A percentile compares a stretch with the other conserved stretches of the same genome.
phyloP scores from a whole-genome alignment of 2,888 invertebrate species.

The Mythimna loreyi region DNA sequence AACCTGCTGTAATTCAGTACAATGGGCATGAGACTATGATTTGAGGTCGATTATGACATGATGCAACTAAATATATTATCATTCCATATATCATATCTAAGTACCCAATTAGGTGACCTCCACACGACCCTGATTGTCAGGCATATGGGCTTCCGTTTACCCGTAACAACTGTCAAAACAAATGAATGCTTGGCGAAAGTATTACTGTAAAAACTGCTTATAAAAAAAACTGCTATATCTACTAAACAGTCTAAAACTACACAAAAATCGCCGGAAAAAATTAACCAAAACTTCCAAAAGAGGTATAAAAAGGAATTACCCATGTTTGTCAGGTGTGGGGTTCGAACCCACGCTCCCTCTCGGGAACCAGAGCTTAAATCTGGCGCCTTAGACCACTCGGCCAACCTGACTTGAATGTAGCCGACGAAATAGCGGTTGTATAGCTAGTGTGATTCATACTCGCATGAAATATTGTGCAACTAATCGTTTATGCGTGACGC shows the following conservation, averaged over 20 bases:
- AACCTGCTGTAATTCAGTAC: too few species aligned
- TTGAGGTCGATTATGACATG: too few species aligned
- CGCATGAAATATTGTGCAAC: slow-evolving; percentile 3
- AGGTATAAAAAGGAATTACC: rapidly evolving
- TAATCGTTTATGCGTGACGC: slow-evolving; percentile 17
- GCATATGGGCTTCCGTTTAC: too few species aligned
- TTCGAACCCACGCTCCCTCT: slow-evolving; percentile 96
- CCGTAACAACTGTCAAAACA: background rate
- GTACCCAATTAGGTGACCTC: too few species aligned
- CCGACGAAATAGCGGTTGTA: background rate
- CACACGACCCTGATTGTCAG: too few species aligned
- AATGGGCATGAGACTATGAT: too few species aligned
- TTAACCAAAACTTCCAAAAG: background rate
- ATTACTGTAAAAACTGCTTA: background rate
- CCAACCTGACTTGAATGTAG: slow-evolving; percentile 92
- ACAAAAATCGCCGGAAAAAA: background rate
- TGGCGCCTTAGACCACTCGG: slow-evolving; percentile 96
- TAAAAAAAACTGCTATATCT: background rate
- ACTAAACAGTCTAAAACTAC: background rate
- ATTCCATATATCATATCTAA: too few species aligned
- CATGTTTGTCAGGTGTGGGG: slow-evolving; percentile 93
- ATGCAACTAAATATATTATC: too few species aligned
- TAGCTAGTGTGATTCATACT: slow-evolving; percentile 33
- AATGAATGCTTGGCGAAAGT: background rate
- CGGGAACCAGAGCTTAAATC: slow-evolving; percentile 96